Evolutionary conservation across 2,113 vertebrate species (phyloP).

Genomic region (Spheniscus mendiculus): DNA sequence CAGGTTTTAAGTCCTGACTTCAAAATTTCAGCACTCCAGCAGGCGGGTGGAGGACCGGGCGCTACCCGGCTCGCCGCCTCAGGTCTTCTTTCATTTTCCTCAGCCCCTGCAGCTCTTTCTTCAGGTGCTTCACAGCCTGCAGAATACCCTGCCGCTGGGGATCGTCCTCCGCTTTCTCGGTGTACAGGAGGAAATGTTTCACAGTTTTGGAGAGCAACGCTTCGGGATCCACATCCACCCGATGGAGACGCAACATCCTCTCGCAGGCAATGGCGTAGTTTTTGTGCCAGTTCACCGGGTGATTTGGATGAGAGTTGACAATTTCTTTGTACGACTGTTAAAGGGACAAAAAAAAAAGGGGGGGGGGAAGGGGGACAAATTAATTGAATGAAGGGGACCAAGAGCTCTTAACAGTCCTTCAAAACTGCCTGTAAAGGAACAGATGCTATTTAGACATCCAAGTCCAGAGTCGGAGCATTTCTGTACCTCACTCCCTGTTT

Average conservation of each 20-base stretch:
- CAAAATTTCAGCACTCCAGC: not conserved
- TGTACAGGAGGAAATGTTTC: conserved; percentile 86
- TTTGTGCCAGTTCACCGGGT: conserved; percentile 97
- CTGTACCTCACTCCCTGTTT: conserved; percentile 30
- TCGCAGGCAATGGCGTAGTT: conserved; percentile 95
- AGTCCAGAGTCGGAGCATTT: not conserved
- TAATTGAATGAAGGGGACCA: not conserved
- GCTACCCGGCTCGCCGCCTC: not conserved
- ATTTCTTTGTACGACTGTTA: conserved; percentile 90
- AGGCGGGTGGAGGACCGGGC: too few relatives aligned
- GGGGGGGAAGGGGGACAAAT: not conserved
- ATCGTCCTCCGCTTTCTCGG: conserved; percentile 80
- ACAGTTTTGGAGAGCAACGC: conserved; percentile 82
- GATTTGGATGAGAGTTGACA: conserved; percentile 78
- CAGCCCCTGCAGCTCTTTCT: conserved; percentile 77
- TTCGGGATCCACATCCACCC: conserved; percentile 70
- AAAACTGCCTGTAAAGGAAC: not conserved
- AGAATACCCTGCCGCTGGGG: conserved; percentile 84
- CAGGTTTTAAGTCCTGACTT: not conserved
- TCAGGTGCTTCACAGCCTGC: conserved; percentile 82
- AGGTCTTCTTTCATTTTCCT: conserved; percentile 47
- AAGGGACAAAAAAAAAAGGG: not conserved
- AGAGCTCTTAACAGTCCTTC: not conserved
- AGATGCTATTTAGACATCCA: conserved; percentile 8
- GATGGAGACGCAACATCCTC: conserved; percentile 82